These are phyloP conservation scores for Bungarus multicinctus DNA, from an alignment of 2,113 vertebrate species.

Conservation along the genomic window DNA sequence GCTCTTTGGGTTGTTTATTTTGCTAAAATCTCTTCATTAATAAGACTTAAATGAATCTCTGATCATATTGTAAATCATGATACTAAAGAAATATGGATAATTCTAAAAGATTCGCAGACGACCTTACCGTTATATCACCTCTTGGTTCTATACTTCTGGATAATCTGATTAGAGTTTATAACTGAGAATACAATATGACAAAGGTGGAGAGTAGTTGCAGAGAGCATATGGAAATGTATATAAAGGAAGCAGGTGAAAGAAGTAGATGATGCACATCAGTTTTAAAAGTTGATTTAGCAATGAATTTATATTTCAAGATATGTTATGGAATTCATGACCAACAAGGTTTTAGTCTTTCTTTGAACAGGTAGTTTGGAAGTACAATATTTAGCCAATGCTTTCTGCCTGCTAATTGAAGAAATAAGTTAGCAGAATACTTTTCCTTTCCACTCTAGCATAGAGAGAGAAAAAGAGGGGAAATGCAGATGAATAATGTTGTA, in stretches of 20 bases:
- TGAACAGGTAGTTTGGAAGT: background rate
- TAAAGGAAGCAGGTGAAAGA: background rate
- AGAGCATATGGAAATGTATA: background rate
- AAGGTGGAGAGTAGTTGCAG: background rate
- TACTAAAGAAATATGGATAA: background rate
- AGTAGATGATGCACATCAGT: background rate
- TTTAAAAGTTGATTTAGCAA: background rate
- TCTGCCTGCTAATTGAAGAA: background rate
- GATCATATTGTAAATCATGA: background rate
- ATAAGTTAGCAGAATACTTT: background rate
- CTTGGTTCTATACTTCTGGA: background rate
- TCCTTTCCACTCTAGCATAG: background rate
- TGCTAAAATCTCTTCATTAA: background rate
- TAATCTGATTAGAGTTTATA: background rate
- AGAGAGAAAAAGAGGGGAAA: background rate
- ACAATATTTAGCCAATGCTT: background rate
- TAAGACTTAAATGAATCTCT: background rate
- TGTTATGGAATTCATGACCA: background rate
- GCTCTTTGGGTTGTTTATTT: background rate
- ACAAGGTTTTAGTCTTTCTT: background rate
- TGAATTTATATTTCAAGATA: background rate
- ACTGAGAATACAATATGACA: background rate
- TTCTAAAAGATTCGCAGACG: background rate
- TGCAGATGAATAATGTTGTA: background rate
- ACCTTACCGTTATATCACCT: background rate